Evolutionary conservation across 2,113 vertebrate genomes (phyloP).

Genomic region (Phylloscopus whistleri): DNA sequence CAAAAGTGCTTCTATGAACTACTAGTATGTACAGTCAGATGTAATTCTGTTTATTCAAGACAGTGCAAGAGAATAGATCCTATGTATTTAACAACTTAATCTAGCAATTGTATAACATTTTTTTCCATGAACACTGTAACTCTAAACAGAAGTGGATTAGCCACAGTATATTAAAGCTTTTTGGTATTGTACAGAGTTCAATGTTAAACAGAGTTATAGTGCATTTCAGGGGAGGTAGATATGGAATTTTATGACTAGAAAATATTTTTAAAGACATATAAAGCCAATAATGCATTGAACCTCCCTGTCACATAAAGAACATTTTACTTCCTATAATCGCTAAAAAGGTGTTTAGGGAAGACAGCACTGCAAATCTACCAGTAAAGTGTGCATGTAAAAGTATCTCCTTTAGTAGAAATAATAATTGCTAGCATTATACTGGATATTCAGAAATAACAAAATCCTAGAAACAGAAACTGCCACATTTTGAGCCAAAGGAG

Average conservation of each 20-base stretch:
- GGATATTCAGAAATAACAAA: slow-evolving; percentile 18
- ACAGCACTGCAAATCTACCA: background rate
- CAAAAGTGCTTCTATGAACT: slow-evolving; percentile 56
- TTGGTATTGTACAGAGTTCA: background rate
- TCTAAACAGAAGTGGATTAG: slow-evolving; percentile 27
- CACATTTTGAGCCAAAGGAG: slow-evolving; percentile 19
- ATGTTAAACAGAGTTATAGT: background rate
- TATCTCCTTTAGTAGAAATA: slow-evolving; percentile 27
- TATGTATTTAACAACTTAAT: slow-evolving; percentile 39
- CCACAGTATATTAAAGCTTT: background rate
- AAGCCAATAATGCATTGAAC: background rate
- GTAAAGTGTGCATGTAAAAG: background rate
- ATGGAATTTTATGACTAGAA: background rate
- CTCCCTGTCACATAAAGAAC: background rate
- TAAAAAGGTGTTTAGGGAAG: background rate
- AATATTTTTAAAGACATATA: slow-evolving; percentile 3
- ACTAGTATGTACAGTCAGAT: slow-evolving; percentile 31
- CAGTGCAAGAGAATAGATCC: slow-evolving; percentile 25
- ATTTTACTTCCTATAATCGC: background rate
- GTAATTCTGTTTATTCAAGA: slow-evolving; percentile 44
- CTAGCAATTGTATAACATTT: slow-evolving; percentile 9
- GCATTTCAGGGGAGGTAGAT: background rate
- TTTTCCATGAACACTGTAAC: slow-evolving; percentile 6
- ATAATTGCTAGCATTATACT: slow-evolving; percentile 12
- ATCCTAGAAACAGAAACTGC: background rate